A percentile compares a stretch with the other conserved stretches of the same genome.
Conservation (phyloP, 2,888 invertebrate genomes). For the Chelonus formosanus region DNA sequence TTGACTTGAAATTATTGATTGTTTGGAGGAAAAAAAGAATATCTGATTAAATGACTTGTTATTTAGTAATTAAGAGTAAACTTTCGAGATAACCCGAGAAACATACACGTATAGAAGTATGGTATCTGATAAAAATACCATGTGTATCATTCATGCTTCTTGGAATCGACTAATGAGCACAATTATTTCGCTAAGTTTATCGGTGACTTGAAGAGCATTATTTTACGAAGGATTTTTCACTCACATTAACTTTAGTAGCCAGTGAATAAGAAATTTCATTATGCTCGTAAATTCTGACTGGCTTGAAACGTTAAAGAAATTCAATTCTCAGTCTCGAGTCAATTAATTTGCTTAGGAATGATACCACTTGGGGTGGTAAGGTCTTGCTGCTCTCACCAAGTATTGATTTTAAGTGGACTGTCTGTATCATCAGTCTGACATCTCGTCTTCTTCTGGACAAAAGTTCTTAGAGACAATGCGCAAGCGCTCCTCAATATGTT, state of each 20-base stretch:
- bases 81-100: neutral
- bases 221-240: neutral
- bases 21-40: constrained; percentile 27
- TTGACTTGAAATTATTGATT: constrained; percentile 30
- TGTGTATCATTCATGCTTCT: constrained; percentile 20
- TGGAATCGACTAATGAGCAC: constrained; percentile 8
- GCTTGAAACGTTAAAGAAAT: constrained; percentile 47
- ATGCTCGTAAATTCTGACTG: neutral
- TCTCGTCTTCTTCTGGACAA: constrained; percentile 62
- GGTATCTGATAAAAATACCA: neutral
- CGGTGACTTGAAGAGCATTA: neutral
- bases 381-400: constrained; percentile 49
- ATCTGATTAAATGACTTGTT: constrained; percentile 5
- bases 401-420: constrained; percentile 65
- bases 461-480: constrained; percentile 55
- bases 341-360: constrained; percentile 64
- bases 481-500: constrained; percentile 50
- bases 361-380: constrained; percentile 41
- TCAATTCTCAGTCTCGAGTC: constrained; percentile 53
- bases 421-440: constrained; percentile 60
- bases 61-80: constrained; percentile 18
- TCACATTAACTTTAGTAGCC: constrained; percentile 11
- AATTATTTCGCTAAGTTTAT: constrained; percentile 16
- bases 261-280: constrained; percentile 20
- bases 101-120: too few relatives aligned